Percentiles rank a stretch among this genome's conserved stretches.
These are phyloP conservation scores for Asarcornis scutulata DNA, from an alignment of 2,113 vertebrate species.

Conservation along the genomic window DNA sequence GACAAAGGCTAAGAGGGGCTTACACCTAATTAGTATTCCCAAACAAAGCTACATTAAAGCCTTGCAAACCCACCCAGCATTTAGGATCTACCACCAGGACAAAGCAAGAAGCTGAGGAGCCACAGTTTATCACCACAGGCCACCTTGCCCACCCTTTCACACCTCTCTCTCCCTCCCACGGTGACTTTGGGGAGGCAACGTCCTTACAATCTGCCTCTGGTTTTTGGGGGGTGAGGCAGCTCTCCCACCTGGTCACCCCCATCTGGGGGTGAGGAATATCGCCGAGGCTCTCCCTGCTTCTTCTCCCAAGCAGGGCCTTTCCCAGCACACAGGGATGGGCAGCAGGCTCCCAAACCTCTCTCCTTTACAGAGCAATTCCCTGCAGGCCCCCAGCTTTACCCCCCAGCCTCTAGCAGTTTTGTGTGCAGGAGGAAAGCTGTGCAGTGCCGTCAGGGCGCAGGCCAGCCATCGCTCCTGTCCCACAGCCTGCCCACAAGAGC, in stretches of 20 bases:
- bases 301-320: background rate
- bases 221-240: background rate
- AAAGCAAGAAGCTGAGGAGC: background rate
- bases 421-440: background rate
- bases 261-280: background rate
- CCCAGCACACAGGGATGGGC: background rate
- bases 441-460: background rate
- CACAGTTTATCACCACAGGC: background rate
- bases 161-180: background rate
- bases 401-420: background rate
- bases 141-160: background rate
- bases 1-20: conserved; percentile 28
- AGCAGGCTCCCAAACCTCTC: background rate
- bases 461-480: background rate
- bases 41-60: conserved; percentile 1
- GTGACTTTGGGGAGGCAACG: background rate
- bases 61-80: background rate
- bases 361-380: background rate
- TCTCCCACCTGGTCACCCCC: background rate
- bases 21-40: conserved; percentile 28
- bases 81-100: background rate
- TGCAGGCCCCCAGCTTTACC: background rate
- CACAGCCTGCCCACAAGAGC: background rate
- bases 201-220: background rate
- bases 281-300: background rate